These are phyloP conservation scores for Epinotia ramella DNA, from an alignment of 2,888 invertebrate genomes.

Conservation along the genomic window DNA sequence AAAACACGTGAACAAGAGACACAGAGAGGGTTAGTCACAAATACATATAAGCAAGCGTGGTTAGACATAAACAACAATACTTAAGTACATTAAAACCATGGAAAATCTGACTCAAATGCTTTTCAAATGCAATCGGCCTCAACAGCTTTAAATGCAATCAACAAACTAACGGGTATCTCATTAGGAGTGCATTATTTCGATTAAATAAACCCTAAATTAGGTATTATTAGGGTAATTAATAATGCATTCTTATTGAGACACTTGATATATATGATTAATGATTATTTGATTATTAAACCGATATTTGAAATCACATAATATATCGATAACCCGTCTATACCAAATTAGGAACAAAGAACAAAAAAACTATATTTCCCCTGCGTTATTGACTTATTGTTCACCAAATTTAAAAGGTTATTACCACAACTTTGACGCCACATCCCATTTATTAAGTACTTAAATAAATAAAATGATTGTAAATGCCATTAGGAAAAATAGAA, in stretches of 20 bases:
- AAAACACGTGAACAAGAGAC: conserved; percentile 36
- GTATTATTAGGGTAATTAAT: too few species aligned
- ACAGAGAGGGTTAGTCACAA: conserved; percentile 27
- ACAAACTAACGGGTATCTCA: too few species aligned
- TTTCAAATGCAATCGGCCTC: neutral
- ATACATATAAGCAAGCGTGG: neutral
- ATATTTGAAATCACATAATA: too few species aligned
- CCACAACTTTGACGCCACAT: neutral
- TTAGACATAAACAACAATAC: conserved; percentile 28
- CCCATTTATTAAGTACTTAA: neutral
- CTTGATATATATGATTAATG: too few species aligned
- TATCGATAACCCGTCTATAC: too few species aligned
- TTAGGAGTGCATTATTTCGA: too few species aligned
- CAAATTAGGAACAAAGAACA: too few species aligned
- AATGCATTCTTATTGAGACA: too few species aligned
- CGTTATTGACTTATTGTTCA: neutral
- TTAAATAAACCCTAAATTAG: too few species aligned
- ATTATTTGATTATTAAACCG: too few species aligned
- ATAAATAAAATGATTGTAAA: neutral
- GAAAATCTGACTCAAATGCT: neutral
- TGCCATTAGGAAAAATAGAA: neutral
- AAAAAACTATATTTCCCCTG: neutral
- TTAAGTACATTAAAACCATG: neutral
- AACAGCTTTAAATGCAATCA: neutral
- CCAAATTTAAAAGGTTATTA: neutral